Conservation (phyloP, 2,797 vertebrate species). For the Manis javanica region DNA sequence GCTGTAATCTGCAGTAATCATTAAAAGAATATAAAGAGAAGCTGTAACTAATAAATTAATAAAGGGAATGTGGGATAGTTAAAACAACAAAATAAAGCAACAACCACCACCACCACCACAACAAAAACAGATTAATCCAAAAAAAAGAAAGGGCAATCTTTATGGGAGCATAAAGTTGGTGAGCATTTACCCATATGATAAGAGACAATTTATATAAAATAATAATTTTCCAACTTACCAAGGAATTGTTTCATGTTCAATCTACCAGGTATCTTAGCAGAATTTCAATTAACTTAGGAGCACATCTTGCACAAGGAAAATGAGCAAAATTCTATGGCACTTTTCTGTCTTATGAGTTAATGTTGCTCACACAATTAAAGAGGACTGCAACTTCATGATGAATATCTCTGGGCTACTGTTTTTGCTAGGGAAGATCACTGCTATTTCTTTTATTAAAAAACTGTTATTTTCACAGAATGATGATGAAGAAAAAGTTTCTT, state of each 20-base stretch:
- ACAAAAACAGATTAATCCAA: background rate
- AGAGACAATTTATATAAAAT: background rate
- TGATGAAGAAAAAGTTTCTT: background rate
- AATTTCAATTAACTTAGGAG: constrained; percentile 5
- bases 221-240: background rate
- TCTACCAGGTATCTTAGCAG: background rate
- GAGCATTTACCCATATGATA: background rate
- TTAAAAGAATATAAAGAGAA: background rate
- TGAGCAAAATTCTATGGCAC: background rate
- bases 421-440: background rate
- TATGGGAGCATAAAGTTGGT: background rate
- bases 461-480: background rate
- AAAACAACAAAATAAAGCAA: background rate
- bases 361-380: background rate
- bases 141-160: background rate
- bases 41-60: background rate
- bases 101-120: no score
- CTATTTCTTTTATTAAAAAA: background rate
- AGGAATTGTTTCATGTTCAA: background rate
- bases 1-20: background rate
- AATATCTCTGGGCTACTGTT: background rate
- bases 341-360: background rate
- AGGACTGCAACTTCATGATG: background rate
- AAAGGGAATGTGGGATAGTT: background rate
- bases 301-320: background rate